Evolutionary conservation across 2,888 invertebrate genomes (phyloP).

Genomic region (Onchidella celtica): DNA sequence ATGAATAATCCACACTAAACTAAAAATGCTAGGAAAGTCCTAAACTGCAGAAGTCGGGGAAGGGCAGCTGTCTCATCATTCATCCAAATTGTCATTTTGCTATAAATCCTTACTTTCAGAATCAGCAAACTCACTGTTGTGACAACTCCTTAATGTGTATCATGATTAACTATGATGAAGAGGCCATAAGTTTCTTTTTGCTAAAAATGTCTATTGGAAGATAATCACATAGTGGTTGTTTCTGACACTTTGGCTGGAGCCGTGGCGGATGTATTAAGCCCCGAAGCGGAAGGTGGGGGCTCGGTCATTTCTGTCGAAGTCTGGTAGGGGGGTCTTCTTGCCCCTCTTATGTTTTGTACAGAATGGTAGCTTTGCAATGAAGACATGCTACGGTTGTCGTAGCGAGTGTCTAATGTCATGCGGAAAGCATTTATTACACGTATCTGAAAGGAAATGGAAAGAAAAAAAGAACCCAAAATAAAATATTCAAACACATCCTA

Average conservation of each 20-base stretch:
- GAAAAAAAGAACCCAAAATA: slow-evolving; percentile 52
- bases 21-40: no score
- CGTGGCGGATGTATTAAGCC: slow-evolving; percentile 38
- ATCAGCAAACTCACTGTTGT: no score
- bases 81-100: no score
- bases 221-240: slow-evolving; percentile 43
- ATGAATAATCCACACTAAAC: no score
- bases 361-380: slow-evolving; percentile 79
- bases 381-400: slow-evolving; percentile 83
- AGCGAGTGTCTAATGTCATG: slow-evolving; percentile 98
- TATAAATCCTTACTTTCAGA: no score
- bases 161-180: no score
- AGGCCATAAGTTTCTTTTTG: no score
- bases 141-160: no score
- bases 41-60: no score
- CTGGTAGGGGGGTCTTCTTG: slow-evolving; percentile 43
- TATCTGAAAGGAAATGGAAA: slow-evolving; percentile 87
- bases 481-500: slow-evolving; percentile 15
- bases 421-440: slow-evolving; percentile 99
- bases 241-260: slow-evolving; percentile 44
- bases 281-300: not conserved
- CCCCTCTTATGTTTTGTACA: slow-evolving; percentile 73
- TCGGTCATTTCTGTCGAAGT: slow-evolving; percentile 46
- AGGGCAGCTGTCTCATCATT: no score
- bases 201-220: no score